These are phyloP conservation scores for Pluvialis apricaria DNA, from an alignment of 2,113 vertebrate species.

Conservation along the genomic window DNA sequence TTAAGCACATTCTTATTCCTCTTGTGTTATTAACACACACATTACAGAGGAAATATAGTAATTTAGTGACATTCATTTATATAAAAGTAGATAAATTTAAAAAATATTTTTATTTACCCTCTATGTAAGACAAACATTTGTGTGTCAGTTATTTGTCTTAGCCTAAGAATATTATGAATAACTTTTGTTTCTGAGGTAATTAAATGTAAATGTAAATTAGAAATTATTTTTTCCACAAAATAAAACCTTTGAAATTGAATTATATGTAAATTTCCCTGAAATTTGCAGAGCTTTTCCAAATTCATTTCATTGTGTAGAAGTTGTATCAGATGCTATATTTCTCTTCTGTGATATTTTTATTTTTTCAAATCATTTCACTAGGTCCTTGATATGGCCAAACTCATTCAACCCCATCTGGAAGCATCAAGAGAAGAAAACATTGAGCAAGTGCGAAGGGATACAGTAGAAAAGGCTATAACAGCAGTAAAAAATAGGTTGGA, in stretches of 20 bases:
- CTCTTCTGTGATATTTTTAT: background rate
- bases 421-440: conserved; percentile 56
- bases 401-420: conserved; percentile 63
- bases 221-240: background rate
- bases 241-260: background rate
- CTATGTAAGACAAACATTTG: background rate
- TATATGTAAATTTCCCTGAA: background rate
- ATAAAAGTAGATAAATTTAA: background rate
- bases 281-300: background rate
- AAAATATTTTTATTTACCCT: background rate
- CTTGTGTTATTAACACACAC: background rate
- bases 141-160: background rate
- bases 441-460: conserved; percentile 65
- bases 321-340: background rate
- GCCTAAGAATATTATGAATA: background rate
- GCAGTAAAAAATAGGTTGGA: conserved; percentile 65
- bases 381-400: conserved; percentile 78
- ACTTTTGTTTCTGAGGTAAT: background rate
- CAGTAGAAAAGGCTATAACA: conserved; percentile 70
- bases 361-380: conserved; percentile 48
- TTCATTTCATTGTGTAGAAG: background rate
- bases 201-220: background rate
- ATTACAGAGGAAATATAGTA: background rate
- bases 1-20: background rate
- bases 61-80: background rate